Conservation (phyloP, 2,113 vertebrate species). For the Cephalopterus ornatus region DNA sequence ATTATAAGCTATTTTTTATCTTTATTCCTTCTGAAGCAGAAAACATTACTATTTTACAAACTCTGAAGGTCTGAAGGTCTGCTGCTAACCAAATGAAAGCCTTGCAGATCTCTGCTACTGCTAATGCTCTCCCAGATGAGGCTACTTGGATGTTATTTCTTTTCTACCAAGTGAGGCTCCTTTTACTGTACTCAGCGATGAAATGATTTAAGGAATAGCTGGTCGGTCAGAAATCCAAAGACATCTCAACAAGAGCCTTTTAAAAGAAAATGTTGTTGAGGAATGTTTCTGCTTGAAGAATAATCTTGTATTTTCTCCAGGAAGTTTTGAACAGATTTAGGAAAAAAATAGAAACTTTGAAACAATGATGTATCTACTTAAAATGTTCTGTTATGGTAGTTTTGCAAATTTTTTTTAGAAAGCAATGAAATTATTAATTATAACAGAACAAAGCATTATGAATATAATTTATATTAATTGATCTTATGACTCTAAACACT, state of each 20-base stretch:
- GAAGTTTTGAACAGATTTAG: not conserved
- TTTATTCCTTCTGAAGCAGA: not conserved
- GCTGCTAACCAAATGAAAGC: not conserved
- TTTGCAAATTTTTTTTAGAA: not conserved
- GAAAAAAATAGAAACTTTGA: not conserved
- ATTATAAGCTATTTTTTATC: not conserved
- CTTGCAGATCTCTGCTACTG: not conserved
- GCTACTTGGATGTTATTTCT: not conserved
- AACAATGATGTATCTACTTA: not conserved
- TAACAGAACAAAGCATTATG: not conserved
- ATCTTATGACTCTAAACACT: not conserved
- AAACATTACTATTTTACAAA: not conserved
- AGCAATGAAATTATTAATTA: not conserved
- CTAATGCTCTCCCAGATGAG: not conserved
- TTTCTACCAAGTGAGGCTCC: not conserved
- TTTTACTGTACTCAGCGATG: not conserved
- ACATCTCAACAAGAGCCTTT: not conserved
- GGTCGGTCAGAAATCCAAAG: slow-evolving; percentile 30
- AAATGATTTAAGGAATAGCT: slow-evolving; percentile 33
- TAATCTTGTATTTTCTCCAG: slow-evolving; percentile 19
- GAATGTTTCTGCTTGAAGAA: slow-evolving; percentile 20
- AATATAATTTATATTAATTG: not conserved
- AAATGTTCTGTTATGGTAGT: not conserved
- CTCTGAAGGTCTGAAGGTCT: not conserved
- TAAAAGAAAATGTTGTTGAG: slow-evolving; percentile 17